A percentile compares a stretch with the other conserved stretches of the same genome.
phyloP scores from a whole-genome alignment of 1,140 invertebrate genomes.

The Rhagoletis pomonella region DNA sequence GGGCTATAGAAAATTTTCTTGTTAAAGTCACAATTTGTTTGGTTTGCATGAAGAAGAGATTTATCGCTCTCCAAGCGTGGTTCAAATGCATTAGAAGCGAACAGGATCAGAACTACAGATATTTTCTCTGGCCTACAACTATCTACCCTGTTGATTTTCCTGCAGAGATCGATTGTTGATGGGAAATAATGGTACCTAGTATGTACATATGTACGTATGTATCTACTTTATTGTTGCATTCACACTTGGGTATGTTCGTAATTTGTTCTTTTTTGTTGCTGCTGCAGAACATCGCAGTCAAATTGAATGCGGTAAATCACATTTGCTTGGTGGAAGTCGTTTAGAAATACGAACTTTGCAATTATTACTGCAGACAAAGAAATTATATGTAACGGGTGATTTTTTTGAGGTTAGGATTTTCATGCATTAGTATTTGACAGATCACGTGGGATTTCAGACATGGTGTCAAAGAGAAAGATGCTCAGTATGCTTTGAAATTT shows the following conservation, averaged over 20 bases:
- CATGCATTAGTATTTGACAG: too few relatives aligned
- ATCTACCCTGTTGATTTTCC: neutral
- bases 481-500: too few relatives aligned
- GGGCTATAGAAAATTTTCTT: too few relatives aligned
- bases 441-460: too few relatives aligned
- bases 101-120: too few relatives aligned
- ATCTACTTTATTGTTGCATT: neutral
- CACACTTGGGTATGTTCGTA: neutral
- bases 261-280: neutral
- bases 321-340: slow-evolving; percentile 58
- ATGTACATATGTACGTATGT: neutral
- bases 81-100: too few relatives aligned
- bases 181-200: neutral
- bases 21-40: too few relatives aligned
- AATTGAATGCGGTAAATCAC: slow-evolving; percentile 73
- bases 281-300: slow-evolving; percentile 58
- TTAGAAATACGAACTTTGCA: neutral
- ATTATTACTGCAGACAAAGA: slow-evolving; percentile 30
- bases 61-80: too few relatives aligned
- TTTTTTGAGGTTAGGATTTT: too few relatives aligned
- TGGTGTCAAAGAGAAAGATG: too few relatives aligned
- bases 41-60: too few relatives aligned
- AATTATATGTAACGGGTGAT: neutral
- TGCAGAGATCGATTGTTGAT: neutral
- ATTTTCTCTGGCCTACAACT: too few relatives aligned